Conservation (phyloP, 2,888 invertebrate genomes). For the Kuschelorhynchus macadamiae region DNA sequence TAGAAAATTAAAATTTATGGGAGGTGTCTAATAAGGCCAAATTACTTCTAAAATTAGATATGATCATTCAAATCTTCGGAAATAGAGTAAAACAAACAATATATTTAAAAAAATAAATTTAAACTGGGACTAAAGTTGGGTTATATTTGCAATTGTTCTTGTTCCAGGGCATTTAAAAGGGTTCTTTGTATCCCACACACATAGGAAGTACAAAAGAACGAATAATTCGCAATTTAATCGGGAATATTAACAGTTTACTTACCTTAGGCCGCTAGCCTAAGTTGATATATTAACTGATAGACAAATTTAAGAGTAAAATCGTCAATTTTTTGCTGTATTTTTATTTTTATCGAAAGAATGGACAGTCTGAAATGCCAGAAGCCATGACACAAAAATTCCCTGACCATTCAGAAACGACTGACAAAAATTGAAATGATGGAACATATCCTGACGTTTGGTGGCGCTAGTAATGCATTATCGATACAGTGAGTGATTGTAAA, state of each 20-base stretch:
- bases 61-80: background rate
- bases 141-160: background rate
- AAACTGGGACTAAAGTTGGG: background rate
- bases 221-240: background rate
- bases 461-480: constrained; percentile 26
- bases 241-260: constrained; percentile 10
- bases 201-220: constrained; percentile 38
- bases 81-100: constrained; percentile 2
- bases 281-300: constrained; percentile 9
- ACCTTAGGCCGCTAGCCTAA: constrained; percentile 17
- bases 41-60: constrained; percentile 37
- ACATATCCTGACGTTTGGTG: constrained; percentile 32
- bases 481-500: too few species aligned
- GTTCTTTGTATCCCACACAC: constrained; percentile 45
- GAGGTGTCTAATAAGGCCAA: constrained; percentile 37
- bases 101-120: background rate
- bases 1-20: constrained; percentile 33
- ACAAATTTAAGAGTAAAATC: constrained; percentile 18
- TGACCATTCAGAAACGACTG: constrained; percentile 44
- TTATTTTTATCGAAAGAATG: constrained; percentile 31
- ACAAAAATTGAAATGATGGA: constrained; percentile 30
- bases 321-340: constrained; percentile 24
- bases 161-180: constrained; percentile 33
- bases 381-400: constrained; percentile 44
- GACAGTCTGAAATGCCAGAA: constrained; percentile 36